phyloP scores from a whole-genome alignment of 2,888 invertebrate genomes.

The Anoplius nigerrimus region DNA sequence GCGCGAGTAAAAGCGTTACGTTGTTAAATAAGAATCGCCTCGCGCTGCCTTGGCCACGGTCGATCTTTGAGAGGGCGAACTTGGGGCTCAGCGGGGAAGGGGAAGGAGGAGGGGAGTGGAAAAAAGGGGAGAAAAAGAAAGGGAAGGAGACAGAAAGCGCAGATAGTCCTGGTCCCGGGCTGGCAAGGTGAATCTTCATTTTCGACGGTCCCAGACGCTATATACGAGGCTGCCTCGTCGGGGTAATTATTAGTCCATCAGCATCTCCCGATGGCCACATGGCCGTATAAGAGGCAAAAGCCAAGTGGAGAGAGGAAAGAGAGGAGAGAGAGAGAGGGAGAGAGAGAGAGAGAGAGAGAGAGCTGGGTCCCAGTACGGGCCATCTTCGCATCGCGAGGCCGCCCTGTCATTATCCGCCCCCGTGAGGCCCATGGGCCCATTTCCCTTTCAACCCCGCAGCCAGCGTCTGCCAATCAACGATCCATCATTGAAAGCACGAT shows the following conservation, averaged over 20 bases:
- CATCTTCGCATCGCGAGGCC: conserved; percentile 64
- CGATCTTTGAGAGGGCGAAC: conserved; percentile 4
- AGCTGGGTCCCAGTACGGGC: conserved; percentile 47
- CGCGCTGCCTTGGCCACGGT: conserved; percentile 16
- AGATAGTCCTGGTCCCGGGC: conserved; percentile 34
- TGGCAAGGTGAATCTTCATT: conserved; percentile 62
- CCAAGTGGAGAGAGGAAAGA: too few relatives aligned
- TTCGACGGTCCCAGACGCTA: conserved; percentile 58
- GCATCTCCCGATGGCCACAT: conserved; percentile 71
- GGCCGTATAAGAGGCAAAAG: conserved; percentile 56
- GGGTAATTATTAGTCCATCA: conserved; percentile 73
- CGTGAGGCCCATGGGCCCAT: conserved; percentile 67
- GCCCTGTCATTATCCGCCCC: conserved; percentile 75
- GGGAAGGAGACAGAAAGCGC: conserved; percentile 28
- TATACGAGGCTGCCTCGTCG: conserved; percentile 53
- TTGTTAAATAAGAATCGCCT: conserved; percentile 15
- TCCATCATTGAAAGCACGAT: conserved; percentile 70
- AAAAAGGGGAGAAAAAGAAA: not conserved
- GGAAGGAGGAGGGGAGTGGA: not conserved
- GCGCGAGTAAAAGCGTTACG: conserved; percentile 7
- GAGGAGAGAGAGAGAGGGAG: conserved; percentile 30
- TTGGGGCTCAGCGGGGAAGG: not conserved
- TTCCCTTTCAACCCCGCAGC: conserved; percentile 71
- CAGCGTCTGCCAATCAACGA: conserved; percentile 71
- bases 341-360: conserved; percentile 26